phyloP scores from a whole-genome alignment of 64 coral and sea anemone species.

The Stichodactyla helianthus region DNA sequence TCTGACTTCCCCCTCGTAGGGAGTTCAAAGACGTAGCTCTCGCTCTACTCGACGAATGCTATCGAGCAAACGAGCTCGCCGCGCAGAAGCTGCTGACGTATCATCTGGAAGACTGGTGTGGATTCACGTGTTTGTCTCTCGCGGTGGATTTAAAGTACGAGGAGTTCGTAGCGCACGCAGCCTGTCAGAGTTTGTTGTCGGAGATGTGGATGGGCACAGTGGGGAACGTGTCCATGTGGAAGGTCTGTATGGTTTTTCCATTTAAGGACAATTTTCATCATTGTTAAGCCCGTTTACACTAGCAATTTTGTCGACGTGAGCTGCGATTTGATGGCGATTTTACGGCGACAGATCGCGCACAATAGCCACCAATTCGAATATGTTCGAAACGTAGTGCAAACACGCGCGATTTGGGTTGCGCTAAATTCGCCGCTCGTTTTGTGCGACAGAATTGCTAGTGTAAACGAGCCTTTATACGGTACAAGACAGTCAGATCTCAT shows the following conservation, averaged over 20 bases:
- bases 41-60: conserved; percentile 68
- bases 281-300: too few species aligned
- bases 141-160: conserved; percentile 63
- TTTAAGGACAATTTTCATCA: too few species aligned
- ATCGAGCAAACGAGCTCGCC: conserved; percentile 65
- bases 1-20: conserved; percentile 9
- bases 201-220: conserved; percentile 90
- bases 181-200: conserved; percentile 73
- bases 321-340: too few species aligned
- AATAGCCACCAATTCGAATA: too few species aligned
- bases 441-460: too few species aligned
- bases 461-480: too few species aligned
- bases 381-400: too few species aligned
- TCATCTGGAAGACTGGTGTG: conserved; percentile 68
- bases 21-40: conserved; percentile 76
- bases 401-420: too few species aligned
- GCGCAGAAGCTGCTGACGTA: conserved; percentile 73
- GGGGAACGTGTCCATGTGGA: background rate
- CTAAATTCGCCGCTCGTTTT: too few species aligned
- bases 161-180: conserved; percentile 68
- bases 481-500: background rate
- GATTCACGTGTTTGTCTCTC: conserved; percentile 67
- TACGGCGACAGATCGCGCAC: too few species aligned
- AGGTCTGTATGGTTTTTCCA: too few species aligned
- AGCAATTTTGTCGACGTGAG: too few species aligned